Percentiles rank a stretch among this genome's conserved stretches.
Evolutionary conservation across 2,888 invertebrate species (phyloP).

Genomic region (Gymnocheta viridis): DNA sequence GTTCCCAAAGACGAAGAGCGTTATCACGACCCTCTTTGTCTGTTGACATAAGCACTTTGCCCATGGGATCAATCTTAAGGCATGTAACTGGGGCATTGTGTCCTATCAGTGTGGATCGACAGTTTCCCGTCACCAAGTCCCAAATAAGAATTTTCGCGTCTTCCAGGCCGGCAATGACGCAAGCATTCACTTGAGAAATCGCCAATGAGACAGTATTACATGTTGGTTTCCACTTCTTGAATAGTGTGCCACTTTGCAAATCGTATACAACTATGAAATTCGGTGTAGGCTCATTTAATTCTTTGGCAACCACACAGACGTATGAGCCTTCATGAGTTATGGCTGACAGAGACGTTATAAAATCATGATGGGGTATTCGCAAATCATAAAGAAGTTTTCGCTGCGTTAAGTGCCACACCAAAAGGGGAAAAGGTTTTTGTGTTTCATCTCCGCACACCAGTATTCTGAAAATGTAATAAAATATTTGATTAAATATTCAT

Average conservation of each 20-base stretch:
- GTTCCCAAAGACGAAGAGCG: slow-evolving; percentile 91
- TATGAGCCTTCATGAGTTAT: slow-evolving; percentile 92
- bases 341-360: slow-evolving; percentile 91
- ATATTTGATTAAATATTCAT: not conserved
- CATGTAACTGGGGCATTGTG: slow-evolving; percentile 90
- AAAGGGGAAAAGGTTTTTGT: slow-evolving; percentile 93
- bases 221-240: slow-evolving; percentile 95
- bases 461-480: slow-evolving; percentile 83
- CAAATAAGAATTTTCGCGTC: slow-evolving; percentile 92
- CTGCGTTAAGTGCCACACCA: slow-evolving; percentile 94
- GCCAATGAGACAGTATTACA: slow-evolving; percentile 92
- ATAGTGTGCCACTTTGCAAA: slow-evolving; percentile 93
- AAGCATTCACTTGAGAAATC: slow-evolving; percentile 91
- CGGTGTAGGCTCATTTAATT: slow-evolving; percentile 89
- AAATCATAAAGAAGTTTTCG: slow-evolving; percentile 93
- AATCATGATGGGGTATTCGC: slow-evolving; percentile 94
- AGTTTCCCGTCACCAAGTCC: slow-evolving; percentile 93
- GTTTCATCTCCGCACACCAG: slow-evolving; percentile 96
- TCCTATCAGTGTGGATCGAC: slow-evolving; percentile 89
- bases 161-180: slow-evolving; percentile 91
- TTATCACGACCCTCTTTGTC: slow-evolving; percentile 88
- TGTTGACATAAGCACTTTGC: slow-evolving; percentile 88
- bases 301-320: slow-evolving; percentile 87
- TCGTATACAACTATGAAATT: slow-evolving; percentile 96
- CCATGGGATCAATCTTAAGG: slow-evolving; percentile 88